A percentile compares a stretch with the other conserved stretches of the same genome.
phyloP scores from a whole-genome alignment of 2,797 vertebrate species.

The Chaetophractus vellerosus region DNA sequence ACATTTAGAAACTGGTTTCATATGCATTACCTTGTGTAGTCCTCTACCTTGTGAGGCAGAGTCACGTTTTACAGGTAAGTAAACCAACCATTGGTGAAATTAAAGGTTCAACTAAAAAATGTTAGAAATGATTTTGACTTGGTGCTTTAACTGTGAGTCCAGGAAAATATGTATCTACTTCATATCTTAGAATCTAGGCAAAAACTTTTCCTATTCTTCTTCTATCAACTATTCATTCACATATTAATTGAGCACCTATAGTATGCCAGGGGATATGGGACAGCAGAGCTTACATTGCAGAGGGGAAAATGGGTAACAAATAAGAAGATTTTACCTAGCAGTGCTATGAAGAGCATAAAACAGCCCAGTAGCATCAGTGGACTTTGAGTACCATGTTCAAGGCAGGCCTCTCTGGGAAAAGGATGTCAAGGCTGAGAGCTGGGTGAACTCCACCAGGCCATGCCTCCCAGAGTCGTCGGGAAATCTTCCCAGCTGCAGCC shows the following conservation, averaged over 20 bases:
- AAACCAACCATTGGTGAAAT: background rate
- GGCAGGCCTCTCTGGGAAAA: background rate
- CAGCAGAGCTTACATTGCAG: background rate
- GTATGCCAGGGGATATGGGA: background rate
- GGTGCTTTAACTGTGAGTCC: background rate
- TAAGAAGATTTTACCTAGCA: background rate
- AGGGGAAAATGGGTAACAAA: background rate
- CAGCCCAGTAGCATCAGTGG: background rate
- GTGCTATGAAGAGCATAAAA: background rate
- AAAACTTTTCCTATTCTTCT: background rate
- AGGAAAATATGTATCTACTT: background rate
- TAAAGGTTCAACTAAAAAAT: background rate
- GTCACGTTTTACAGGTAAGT: background rate
- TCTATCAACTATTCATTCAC: background rate
- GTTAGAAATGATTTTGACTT: background rate
- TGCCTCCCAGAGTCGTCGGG: background rate
- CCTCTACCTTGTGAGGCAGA: background rate
- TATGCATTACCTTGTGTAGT: background rate
- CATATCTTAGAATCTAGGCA: background rate
- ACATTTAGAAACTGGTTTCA: background rate
- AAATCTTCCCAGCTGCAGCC: background rate
- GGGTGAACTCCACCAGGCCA: background rate
- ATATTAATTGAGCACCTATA: background rate
- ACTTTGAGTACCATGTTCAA: too few relatives aligned
- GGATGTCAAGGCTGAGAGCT: fast-evolving